A percentile compares a stretch with the other conserved stretches of the same genome.
Evolutionary conservation across 2,888 invertebrate species (phyloP).

Genomic region (Cerastis rubricosa): DNA sequence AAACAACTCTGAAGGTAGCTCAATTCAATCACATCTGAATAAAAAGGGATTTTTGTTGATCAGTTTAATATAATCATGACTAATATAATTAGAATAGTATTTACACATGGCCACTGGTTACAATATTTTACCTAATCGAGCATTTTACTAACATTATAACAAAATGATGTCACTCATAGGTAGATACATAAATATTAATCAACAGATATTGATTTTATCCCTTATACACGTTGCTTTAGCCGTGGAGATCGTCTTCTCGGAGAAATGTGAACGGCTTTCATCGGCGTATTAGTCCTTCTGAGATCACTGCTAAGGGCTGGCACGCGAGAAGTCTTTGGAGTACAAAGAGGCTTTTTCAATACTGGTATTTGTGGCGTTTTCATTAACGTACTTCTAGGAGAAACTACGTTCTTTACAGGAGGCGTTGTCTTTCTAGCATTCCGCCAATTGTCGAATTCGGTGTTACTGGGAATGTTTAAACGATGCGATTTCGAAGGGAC

Average conservation of each 20-base stretch:
- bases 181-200: conserved; percentile 57
- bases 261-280: conserved; percentile 88
- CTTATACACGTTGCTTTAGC: conserved; percentile 75
- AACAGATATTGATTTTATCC: conserved; percentile 38
- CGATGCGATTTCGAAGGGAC: conserved; percentile 68
- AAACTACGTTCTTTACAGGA: conserved; percentile 79
- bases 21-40: background rate
- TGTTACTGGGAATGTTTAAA: conserved; percentile 71
- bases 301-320: conserved; percentile 81
- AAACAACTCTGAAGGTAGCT: background rate
- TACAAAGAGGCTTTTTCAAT: conserved; percentile 91
- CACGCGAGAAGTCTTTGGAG: conserved; percentile 90
- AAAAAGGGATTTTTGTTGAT: conserved; percentile 25
- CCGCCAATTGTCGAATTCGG: conserved; percentile 75
- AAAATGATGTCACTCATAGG: conserved; percentile 64
- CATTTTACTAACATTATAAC: conserved; percentile 55
- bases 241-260: conserved; percentile 86
- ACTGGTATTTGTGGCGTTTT: conserved; percentile 88
- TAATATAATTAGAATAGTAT: conserved; percentile 74
- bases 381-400: conserved; percentile 76
- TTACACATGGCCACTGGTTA: conserved; percentile 83
- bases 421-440: conserved; percentile 79
- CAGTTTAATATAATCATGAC: conserved; percentile 64
- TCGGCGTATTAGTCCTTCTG: conserved; percentile 91
- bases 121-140: conserved; percentile 68